Evolutionary conservation across 2,797 vertebrate genomes (phyloP).

Genomic region (Sebastes cheni): DNA sequence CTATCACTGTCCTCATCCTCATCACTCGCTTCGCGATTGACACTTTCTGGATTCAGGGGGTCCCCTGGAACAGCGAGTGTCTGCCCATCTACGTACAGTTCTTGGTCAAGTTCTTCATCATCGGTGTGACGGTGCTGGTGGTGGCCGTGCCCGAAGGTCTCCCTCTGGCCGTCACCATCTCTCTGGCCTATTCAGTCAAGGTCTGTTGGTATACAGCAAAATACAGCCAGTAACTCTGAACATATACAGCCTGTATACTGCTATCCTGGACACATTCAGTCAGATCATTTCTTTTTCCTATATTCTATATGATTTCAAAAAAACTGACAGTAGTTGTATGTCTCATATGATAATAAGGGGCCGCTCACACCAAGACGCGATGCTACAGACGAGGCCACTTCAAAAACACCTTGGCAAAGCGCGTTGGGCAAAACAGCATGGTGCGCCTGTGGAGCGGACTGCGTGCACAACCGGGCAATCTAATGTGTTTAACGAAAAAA

Average conservation of each 20-base stretch:
- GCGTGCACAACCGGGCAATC: neutral
- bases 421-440: too few relatives aligned
- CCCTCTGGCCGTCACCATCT: slow-evolving; percentile 97
- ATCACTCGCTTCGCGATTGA: slow-evolving; percentile 94
- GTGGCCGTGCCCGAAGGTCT: slow-evolving; percentile 98
- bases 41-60: slow-evolving; percentile 92
- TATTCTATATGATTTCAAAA: neutral
- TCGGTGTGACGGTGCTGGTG: slow-evolving; percentile 96
- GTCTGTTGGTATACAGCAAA: slow-evolving; percentile 54
- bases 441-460: too few relatives aligned
- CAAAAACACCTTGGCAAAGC: too few relatives aligned
- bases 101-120: slow-evolving; percentile 99
- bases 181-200: slow-evolving; percentile 98
- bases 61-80: slow-evolving; percentile 89
- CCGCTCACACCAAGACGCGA: too few relatives aligned
- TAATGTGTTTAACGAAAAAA: neutral
- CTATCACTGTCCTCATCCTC: slow-evolving; percentile 94
- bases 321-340: neutral
- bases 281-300: neutral
- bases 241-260: neutral
- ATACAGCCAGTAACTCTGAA: neutral
- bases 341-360: neutral
- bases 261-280: neutral
- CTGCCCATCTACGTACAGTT: slow-evolving; percentile 94
- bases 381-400: too few relatives aligned